These are phyloP conservation scores for Coenobita brevimanus DNA, from an alignment of 1,140 invertebrate genomes.

Conservation along the genomic window DNA sequence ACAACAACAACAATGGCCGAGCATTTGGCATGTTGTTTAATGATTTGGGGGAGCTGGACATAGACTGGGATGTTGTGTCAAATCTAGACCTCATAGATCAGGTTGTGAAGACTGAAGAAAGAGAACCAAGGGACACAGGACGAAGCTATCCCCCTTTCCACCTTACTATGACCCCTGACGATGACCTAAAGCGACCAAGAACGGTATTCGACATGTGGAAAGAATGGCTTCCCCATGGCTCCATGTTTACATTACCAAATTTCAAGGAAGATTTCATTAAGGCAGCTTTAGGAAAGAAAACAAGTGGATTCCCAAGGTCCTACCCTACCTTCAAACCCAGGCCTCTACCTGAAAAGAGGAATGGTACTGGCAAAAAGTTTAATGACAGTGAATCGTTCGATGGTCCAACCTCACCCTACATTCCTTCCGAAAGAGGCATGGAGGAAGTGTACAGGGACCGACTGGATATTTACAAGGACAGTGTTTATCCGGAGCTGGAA, in stretches of 20 bases:
- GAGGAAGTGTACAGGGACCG: too few species aligned
- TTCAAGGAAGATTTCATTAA: background rate
- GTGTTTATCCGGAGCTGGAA: background rate
- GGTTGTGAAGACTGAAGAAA: background rate
- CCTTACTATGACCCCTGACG: background rate
- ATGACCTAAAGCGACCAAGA: background rate
- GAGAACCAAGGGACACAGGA: background rate
- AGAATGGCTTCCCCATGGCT: conserved; percentile 2
- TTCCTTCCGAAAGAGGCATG: too few species aligned
- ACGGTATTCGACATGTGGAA: conserved; percentile 39
- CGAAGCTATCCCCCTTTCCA: background rate
- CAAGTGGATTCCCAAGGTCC: background rate
- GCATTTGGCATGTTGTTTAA: conserved; percentile 16
- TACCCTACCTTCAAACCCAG: background rate
- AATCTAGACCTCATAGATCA: conserved; percentile 43
- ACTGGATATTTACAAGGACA: background rate
- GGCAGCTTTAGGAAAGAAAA: background rate
- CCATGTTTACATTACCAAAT: background rate
- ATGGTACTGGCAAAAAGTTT: too few species aligned
- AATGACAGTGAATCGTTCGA: too few species aligned
- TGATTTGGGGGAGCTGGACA: conserved; percentile 45
- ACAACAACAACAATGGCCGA: conserved; percentile 48
- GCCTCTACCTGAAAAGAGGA: too few species aligned
- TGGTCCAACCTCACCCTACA: too few species aligned
- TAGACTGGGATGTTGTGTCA: conserved; percentile 40